phyloP scores from a whole-genome alignment of 1,140 invertebrate genomes.

The Drosophila funebris region DNA sequence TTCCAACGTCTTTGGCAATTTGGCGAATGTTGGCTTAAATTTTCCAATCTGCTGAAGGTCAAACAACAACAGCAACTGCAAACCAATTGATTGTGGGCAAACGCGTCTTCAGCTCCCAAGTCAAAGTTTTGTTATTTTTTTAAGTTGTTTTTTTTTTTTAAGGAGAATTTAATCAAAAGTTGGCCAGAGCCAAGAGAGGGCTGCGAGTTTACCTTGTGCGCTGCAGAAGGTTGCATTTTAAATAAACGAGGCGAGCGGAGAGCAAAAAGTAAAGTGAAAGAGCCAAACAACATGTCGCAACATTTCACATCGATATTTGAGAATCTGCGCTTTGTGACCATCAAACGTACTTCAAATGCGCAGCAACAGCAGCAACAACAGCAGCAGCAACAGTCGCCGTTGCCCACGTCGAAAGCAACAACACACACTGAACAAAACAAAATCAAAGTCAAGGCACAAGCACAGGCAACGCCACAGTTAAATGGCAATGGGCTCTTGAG shows the following conservation, averaged over 20 bases:
- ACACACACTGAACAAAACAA: conserved; percentile 55
- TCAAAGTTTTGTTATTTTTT: conserved; percentile 18
- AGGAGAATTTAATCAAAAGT: conserved; percentile 76
- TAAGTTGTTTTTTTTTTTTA: conserved; percentile 20
- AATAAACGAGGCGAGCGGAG: conserved; percentile 56
- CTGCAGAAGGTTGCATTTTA: conserved; percentile 60
- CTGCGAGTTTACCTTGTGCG: conserved; percentile 51
- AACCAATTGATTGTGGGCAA: conserved; percentile 31
- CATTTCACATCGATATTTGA: conserved; percentile 83
- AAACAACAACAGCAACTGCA: conserved; percentile 7
- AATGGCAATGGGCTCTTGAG: conserved; percentile 66
- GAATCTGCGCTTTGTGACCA: conserved; percentile 80
- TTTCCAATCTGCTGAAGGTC: conserved; percentile 16
- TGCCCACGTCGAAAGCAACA: conserved; percentile 28
- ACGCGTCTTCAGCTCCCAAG: neutral
- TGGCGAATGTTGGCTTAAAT: conserved; percentile 14
- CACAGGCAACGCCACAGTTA: conserved; percentile 48
- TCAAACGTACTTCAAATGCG: conserved; percentile 68
- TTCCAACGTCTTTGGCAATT: neutral
- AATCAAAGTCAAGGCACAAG: conserved; percentile 61
- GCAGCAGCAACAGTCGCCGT: conserved; percentile 28
- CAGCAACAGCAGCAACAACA: conserved; percentile 56
- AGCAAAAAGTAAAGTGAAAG: neutral
- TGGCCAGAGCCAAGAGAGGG: conserved; percentile 17
- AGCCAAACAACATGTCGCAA: conserved; percentile 77